These are phyloP conservation scores for Tigriopus japonicus DNA, from an alignment of 1,140 invertebrate genomes.

Conservation along the genomic window DNA sequence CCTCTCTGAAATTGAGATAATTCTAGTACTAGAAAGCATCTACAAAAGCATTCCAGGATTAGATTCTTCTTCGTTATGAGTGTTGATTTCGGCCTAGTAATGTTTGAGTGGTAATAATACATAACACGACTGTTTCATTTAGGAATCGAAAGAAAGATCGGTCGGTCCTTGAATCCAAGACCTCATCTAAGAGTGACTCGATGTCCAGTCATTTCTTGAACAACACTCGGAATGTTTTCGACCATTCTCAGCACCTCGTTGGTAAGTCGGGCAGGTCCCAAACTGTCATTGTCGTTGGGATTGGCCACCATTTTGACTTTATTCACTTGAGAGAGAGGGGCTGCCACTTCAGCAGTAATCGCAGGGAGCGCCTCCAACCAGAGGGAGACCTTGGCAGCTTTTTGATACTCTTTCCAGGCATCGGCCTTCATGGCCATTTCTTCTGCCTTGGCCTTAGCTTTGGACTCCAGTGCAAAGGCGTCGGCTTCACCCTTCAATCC, in stretches of 20 bases:
- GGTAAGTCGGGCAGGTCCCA: constrained; percentile 79
- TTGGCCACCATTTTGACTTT: constrained; percentile 86
- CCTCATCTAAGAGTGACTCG: neutral
- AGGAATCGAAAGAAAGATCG: too few relatives aligned
- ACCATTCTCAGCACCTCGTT: constrained; percentile 81
- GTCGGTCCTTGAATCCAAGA: too few relatives aligned
- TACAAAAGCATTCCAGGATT: too few relatives aligned
- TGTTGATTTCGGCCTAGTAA: too few relatives aligned
- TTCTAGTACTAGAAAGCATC: too few relatives aligned
- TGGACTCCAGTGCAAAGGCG: constrained; percentile 66
- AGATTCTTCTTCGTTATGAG: too few relatives aligned
- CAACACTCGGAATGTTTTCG: constrained; percentile 65
- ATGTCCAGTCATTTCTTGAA: constrained; percentile 62
- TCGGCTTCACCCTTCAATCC: constrained; percentile 64
- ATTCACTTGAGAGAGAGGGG: constrained; percentile 73
- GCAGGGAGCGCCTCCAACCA: constrained; percentile 80
- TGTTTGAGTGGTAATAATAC: too few relatives aligned
- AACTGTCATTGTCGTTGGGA: constrained; percentile 49
- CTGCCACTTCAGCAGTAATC: constrained; percentile 83
- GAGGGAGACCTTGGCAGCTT: constrained; percentile 92
- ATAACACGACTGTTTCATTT: too few relatives aligned
- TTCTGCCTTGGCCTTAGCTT: constrained; percentile 59
- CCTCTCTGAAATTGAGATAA: too few relatives aligned
- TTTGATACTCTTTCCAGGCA: constrained; percentile 83
- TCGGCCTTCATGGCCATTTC: constrained; percentile 91